Evolutionary conservation across 2,888 invertebrate species (phyloP).

Genomic region (Onthophagus sagittarius): DNA sequence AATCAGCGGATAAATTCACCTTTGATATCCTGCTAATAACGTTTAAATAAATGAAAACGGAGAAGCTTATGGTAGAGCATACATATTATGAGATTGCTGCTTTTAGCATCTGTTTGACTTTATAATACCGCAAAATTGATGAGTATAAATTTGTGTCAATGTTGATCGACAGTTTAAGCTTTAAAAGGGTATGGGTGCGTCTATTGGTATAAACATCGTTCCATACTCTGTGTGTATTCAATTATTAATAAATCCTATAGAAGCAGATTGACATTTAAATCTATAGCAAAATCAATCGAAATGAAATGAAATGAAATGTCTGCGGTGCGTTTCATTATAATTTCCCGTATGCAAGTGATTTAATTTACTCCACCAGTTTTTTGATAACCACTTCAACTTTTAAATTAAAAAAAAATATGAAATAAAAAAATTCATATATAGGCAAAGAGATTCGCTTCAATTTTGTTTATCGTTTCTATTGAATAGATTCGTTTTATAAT

Average conservation of each 20-base stretch:
- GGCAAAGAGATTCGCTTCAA: too few relatives aligned
- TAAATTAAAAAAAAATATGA: background rate
- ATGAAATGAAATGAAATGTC: background rate
- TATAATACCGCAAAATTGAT: background rate
- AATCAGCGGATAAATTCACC: background rate
- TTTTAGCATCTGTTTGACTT: background rate
- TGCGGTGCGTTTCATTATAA: background rate
- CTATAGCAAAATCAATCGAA: background rate
- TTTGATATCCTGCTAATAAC: background rate
- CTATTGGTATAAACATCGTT: background rate
- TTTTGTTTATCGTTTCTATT: too few relatives aligned
- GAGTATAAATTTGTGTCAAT: background rate
- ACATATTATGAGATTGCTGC: background rate
- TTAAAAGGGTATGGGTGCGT: background rate
- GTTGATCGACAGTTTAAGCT: background rate
- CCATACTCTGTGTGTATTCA: background rate
- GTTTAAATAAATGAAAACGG: background rate
- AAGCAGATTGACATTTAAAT: background rate
- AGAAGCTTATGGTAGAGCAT: background rate
- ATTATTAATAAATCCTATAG: background rate
- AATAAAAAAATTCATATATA: background rate
- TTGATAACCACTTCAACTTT: too few relatives aligned
- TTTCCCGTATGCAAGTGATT: background rate
- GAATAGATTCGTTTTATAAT: too few relatives aligned
- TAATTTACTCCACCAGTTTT: too few relatives aligned